Evolutionary conservation across 1,140 invertebrate species (phyloP), one percentile per base, ranked within the genome.

Genomic region (Brachionus rubens): DNA sequence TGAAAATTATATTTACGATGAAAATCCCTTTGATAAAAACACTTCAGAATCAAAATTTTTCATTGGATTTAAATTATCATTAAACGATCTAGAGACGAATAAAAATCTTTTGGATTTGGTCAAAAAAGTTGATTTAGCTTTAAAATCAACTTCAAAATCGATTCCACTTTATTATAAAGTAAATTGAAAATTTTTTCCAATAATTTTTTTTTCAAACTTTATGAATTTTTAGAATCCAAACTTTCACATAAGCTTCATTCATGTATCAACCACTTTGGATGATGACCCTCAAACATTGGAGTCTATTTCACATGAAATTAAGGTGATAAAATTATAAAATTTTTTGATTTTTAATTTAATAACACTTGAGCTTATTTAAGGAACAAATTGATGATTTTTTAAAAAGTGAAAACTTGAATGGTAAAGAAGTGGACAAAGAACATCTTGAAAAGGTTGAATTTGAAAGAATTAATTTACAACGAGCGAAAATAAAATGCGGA

Each of bases 81-180:
- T n/a, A 36, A 36, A 19, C 19, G n/a, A 59, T 16, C 12, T 5
- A 36, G 33, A 36, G 9, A 36, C 33, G 9, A 36, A 9, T 5
- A 9, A 36, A 36, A 36, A 59, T 16, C 36, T 59, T 12, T 3
- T n/a, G 1, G 9, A 59, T 33, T 33, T 59, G 30, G n/a, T 59
- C 10, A 59, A 41, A 59, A 59, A 59, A 6, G 54, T 59, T 36
- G 30, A 59, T 36, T 33, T 16, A 3, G 30, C 30, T 36, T 59
- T 59, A 36, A 36, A 33, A 59, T 36, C 54, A 21, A 40, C 28
- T 5, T 59, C 54, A 16, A 59, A 59, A 59, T 59, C 54, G 3
- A 59, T 59, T 19, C 54, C 26, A 16, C n/a, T 36, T 19, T 59
- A 59, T 21, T 59, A 59, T 19, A 59, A 59, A 19, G 54, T 59